Evolutionary conservation across 2,888 invertebrate species (phyloP).

Genomic region (Tipula helvola): DNA sequence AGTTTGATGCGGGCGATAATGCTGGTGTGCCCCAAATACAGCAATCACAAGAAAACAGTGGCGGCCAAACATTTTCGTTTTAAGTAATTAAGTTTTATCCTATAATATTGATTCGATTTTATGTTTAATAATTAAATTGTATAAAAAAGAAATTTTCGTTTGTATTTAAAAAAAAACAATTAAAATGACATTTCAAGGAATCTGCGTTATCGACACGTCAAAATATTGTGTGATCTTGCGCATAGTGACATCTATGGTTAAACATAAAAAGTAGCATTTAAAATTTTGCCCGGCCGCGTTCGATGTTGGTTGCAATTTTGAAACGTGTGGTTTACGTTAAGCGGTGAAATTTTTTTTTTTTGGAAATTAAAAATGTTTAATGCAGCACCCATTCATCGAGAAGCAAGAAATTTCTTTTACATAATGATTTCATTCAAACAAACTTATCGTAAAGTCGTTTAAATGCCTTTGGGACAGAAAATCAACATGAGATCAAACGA

Average conservation of each 20-base stretch:
- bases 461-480: too few species aligned
- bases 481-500: too few species aligned
- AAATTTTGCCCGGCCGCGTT: too few species aligned
- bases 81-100: background rate
- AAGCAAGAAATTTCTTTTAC: too few species aligned
- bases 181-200: background rate
- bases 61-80: background rate
- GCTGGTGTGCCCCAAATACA: background rate
- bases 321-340: too few species aligned
- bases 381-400: too few species aligned
- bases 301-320: too few species aligned
- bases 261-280: too few species aligned
- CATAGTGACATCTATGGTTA: background rate
- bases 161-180: background rate
- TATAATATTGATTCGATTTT: background rate
- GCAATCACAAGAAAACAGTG: background rate
- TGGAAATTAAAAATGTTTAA: too few species aligned
- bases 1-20: background rate
- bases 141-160: background rate
- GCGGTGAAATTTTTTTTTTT: too few species aligned
- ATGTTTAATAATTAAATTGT: background rate
- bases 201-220: background rate
- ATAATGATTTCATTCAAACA: too few species aligned
- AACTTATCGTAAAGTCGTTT: too few species aligned
- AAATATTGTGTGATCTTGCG: background rate